Conservation (phyloP, 2,113 vertebrate species). For the Chionis minor region DNA sequence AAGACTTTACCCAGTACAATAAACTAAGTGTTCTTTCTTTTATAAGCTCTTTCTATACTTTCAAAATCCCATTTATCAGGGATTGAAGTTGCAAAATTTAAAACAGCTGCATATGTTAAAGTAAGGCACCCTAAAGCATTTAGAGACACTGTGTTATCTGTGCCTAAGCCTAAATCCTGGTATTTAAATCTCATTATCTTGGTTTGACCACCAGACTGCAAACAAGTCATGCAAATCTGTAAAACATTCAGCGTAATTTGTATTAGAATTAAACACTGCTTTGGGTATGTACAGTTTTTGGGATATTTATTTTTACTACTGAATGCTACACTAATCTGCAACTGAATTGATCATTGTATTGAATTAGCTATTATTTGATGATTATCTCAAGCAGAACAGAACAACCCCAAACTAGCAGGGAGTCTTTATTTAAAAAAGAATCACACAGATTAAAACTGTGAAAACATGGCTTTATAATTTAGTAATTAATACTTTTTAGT, state of each 20-base stretch:
- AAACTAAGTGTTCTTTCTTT: neutral
- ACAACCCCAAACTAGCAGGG: neutral
- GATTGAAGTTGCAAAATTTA: neutral
- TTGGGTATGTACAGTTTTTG: neutral
- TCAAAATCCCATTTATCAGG: conserved; percentile 22
- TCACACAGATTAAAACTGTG: neutral
- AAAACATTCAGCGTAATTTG: neutral
- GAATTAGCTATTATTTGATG: conserved; percentile 10
- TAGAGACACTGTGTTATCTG: neutral
- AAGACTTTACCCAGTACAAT: conserved; percentile 18
- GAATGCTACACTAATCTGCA: neutral
- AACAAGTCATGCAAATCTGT: conserved; percentile 3
- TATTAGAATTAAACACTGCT: conserved; percentile 6
- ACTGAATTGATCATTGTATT: neutral
- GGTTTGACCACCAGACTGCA: neutral
- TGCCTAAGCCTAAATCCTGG: neutral
- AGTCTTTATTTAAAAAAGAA: neutral
- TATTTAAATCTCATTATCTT: conserved; percentile 21
- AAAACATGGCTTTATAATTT: neutral
- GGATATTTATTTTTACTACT: conserved; percentile 6
- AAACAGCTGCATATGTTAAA: neutral
- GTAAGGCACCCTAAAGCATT: neutral
- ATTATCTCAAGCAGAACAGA: conserved; percentile 19
- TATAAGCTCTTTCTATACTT: neutral
- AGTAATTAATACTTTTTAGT: neutral